Base-by-base conservation (phyloP, 53 echinoderm and acorn worm genomes). In the Crossaster papposus region DNA sequence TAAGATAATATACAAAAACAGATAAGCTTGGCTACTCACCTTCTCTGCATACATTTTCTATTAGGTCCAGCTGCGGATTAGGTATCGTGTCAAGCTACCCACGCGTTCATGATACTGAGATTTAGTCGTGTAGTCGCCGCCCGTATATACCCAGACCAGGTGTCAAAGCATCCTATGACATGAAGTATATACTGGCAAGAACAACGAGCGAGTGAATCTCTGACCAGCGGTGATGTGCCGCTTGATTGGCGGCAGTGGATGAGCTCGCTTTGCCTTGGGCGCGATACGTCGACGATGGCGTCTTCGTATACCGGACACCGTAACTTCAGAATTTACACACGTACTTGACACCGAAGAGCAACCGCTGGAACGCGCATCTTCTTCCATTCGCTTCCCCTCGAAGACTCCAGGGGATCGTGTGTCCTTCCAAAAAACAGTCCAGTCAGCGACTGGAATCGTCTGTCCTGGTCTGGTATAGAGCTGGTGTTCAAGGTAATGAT, bases 241-340 rank as follows among this genome's bases (percentile, higher is more conserved):
- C 81, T 63, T 81, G 68, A 82, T 65, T 71, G 84, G 36, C 35
- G 71, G 72, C 31, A 33, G 71, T 14, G 72, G 84, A 72, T 84
- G 71, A 50, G 84, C 72, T 84, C 72, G 84, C 84, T 71, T 44
- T 44, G 72, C 84, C 84, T 51, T 32, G 52, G 84, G 84, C 72
- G 32, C 71, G 72, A 72, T 70, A 72, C 70, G 84, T 51, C 84
- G 51, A 65, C 72, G 72, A 72, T 65, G 72, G 84, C 84, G 84
- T 72, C 84, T 53, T 84, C 84, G 72, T 72, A 44, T 65, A 84
- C 84, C 84, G 72, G 84, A 84, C 84, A 84, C 84, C 84, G 84
- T 84, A 84, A 84, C 84, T 84, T 84, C 84, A 84, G 84, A 84
- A 84, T 84, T 84, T 84, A 84, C 84, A 84, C 84, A 84, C 84